phyloP scores from a whole-genome alignment of 2,113 vertebrate genomes.

The Thinocorus orbignyianus region DNA sequence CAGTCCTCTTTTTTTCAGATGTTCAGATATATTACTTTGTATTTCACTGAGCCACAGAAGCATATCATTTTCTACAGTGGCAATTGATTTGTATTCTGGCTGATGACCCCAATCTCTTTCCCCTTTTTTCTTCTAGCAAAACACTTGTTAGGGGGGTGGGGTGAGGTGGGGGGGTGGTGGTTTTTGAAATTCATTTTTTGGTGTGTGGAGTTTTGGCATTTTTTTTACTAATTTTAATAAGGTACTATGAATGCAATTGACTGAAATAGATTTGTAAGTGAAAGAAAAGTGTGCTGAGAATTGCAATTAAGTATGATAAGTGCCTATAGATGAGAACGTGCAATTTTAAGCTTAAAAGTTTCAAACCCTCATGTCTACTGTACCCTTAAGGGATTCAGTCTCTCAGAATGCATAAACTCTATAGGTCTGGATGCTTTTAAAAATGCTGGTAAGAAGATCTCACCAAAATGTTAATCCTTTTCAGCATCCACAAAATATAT shows the following conservation, averaged over 20 bases:
- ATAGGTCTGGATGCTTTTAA: background rate
- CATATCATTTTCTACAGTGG: background rate
- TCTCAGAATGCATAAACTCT: background rate
- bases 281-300: conserved; percentile 32
- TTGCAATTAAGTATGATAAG: conserved; percentile 13
- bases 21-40: background rate
- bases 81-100: background rate
- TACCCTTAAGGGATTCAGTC: background rate
- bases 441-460: background rate
- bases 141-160: background rate
- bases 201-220: background rate
- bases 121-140: background rate
- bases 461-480: background rate
- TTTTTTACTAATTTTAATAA: conserved; percentile 18
- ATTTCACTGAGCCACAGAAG: background rate
- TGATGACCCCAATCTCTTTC: background rate
- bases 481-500: background rate
- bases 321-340: background rate
- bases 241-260: conserved; percentile 22
- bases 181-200: conserved; percentile 39
- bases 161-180: background rate
- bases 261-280: conserved; percentile 19
- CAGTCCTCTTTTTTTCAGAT: background rate
- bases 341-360: conserved; percentile 26
- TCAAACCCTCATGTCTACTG: background rate